phyloP scores from a whole-genome alignment of 2,797 vertebrate genomes.

The Myotis pilosus region DNA sequence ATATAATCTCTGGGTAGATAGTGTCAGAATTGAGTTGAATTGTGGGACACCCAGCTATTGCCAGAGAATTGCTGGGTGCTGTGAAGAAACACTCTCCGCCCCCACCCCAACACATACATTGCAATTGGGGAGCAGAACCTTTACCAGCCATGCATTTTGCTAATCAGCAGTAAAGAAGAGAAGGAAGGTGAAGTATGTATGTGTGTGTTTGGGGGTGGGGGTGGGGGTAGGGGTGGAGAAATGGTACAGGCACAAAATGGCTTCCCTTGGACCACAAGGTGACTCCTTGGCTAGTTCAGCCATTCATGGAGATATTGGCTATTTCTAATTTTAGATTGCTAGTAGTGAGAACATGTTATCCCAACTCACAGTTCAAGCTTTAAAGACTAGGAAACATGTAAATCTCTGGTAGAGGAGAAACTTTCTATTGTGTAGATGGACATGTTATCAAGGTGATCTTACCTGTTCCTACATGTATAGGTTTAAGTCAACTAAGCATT shows the following conservation, averaged over 20 bases:
- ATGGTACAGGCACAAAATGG: neutral
- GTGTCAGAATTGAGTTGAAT: neutral
- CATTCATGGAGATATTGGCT: neutral
- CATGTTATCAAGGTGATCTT: neutral
- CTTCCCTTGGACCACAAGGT: neutral
- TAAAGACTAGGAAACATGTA: neutral
- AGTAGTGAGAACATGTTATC: neutral
- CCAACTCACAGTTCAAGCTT: neutral
- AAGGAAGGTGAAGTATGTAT: neutral
- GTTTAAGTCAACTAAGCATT: neutral
- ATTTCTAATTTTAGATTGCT: slow-evolving; percentile 8
- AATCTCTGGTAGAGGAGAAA: neutral
- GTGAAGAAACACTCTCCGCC: neutral
- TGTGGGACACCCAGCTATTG: neutral
- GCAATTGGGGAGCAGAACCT: neutral
- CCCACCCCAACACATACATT: neutral
- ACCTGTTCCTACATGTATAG: neutral
- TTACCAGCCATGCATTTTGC: neutral
- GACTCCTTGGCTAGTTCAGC: neutral
- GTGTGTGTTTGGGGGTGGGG: neutral
- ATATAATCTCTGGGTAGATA: neutral
- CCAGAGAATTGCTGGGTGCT: neutral
- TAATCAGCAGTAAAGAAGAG: neutral
- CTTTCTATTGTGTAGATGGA: neutral
- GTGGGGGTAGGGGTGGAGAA: no score